Evolutionary conservation across 2,797 vertebrate genomes (phyloP).

Genomic region (Spheniscus humboldti): DNA sequence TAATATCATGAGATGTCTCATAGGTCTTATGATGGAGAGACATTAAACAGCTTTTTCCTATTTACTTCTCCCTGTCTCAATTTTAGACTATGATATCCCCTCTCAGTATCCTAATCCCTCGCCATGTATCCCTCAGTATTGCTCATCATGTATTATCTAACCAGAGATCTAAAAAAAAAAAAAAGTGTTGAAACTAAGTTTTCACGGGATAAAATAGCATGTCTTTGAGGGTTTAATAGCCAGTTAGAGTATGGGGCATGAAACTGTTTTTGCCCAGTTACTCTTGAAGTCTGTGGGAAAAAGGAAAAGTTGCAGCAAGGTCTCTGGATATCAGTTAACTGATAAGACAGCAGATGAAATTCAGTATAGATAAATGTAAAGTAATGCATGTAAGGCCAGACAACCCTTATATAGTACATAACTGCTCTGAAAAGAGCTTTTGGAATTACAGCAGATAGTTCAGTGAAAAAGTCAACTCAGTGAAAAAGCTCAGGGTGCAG

Average conservation of each 20-base stretch:
- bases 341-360: neutral
- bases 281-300: neutral
- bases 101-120: neutral
- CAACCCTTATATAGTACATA: neutral
- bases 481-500: neutral
- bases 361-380: neutral
- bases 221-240: neutral
- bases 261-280: neutral
- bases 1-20: neutral
- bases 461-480: neutral
- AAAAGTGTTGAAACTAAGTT: neutral
- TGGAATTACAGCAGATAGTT: neutral
- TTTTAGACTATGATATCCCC: neutral
- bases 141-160: neutral
- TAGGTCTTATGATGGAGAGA: neutral
- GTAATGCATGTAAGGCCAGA: neutral
- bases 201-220: neutral
- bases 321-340: neutral
- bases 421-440: neutral
- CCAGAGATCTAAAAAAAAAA: neutral
- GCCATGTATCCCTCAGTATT: neutral
- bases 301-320: neutral
- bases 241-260: neutral
- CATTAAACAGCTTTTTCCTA: neutral
- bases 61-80: neutral